Base-by-base conservation (phyloP, 2,888 invertebrate genomes). In the Phaonia tiefii region DNA sequence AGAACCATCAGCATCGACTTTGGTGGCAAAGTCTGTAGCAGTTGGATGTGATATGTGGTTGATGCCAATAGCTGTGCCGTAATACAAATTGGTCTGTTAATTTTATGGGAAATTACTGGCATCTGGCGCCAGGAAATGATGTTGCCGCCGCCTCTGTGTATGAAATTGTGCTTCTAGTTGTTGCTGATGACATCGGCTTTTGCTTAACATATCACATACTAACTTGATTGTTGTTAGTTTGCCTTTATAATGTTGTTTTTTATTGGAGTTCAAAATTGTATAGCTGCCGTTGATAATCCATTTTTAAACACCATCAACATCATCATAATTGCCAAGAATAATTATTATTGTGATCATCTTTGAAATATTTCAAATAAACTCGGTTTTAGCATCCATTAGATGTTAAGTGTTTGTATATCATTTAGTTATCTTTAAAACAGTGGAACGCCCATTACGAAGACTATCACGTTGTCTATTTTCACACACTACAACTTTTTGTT, bases 51-150 rank as follows among this genome's bases (percentile, higher is more conserved):
- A 31, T 3, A 3, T 46, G 44, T 49, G 11, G 46, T 25, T 66
- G 44, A 44, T 56, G 51, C n/a, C 22, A 58, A 13, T 13, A 39
- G n/a, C 8, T n/a, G n/a, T n/a, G n/a, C n/a, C n/a, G 31, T 42
- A 51, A 65, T 37, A 58, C n/a, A 65, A 65, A 56, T 70, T 65
- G 51, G 44, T 70, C 31, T 15, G 65, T 76, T 70, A 56, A 56
- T 76, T 65, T 71, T 76, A 76, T 76, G 76, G 76, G 70, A 71
- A 76, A 46, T 72, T 77, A 67, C 65, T 58, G 39, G 58, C 65
- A 72, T 71, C 60, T 72, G 77, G 77, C 77, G 77, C 77, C 77
- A 72, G 7, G 25, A 10, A 22, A 22, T 5, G 13, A 54, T 49
- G 31, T 49, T 49, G 49, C 20, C 54, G 22, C 25, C 22, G 54